Evolutionary conservation across 2,113 vertebrate genomes (phyloP), one percentile per base, ranked within the genome.

Genomic region (Ceyx melanurus): DNA sequence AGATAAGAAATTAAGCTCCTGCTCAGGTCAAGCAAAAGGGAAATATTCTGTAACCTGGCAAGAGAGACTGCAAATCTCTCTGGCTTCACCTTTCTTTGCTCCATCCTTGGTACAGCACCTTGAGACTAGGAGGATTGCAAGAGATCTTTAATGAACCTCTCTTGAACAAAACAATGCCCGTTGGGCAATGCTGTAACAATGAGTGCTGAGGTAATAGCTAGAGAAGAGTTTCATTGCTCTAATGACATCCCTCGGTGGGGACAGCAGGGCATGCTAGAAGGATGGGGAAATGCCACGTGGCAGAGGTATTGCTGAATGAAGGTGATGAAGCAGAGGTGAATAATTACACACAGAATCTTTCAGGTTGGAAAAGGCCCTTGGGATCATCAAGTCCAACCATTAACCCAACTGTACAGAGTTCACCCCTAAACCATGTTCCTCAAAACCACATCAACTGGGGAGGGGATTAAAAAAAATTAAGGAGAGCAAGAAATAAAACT

Each of bases 231-330:
- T 53, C 11, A 21, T 16, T 29, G 6, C 48, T 64, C 9, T 68
- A 46, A 46, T 15, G 33, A 51, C 18, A 46, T 1, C 29, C 15
- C 16, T 14, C 29, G 35, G 26, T 3, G 15, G 42, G 25, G 31
- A 29, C 37, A 74, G 33, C 0, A 0, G 60, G 33, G 13, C 25
- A 46, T 1, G 1, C 18, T 20, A 42, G 1, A 37, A 5, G 31
- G 26, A 33, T n/a, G 22, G 29, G 33, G 58, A 79, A 54, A 64
- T 23, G 21, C 45, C 45, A 15, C 0, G 2, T 50, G 62, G 56
- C 33, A 46, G 23, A 15, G 22, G 45, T 51, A 33, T 50, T 0
- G 1, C 50, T 31, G 43, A n/a, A 43, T 1, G 19, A 58, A 65
- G 40, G 29, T 19, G 14, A 26, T 60, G 26, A 79, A 54, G 73